Base-by-base conservation (phyloP, 2,113 vertebrate genomes). In the Burhinus oedicnemus region DNA sequence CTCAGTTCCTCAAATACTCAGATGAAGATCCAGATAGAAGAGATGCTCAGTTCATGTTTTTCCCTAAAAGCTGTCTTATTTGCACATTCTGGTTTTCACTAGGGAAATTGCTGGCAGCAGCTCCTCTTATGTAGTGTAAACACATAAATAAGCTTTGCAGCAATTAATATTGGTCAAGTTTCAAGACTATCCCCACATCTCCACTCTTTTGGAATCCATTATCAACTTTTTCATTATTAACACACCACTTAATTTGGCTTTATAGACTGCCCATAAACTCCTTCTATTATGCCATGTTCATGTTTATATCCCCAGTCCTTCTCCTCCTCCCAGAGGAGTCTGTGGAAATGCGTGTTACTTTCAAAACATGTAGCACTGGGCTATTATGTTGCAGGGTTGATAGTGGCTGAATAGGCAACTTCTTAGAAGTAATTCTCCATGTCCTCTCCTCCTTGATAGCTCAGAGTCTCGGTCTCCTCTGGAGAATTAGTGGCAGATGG, bases 141-240 rank as follows among this genome's bases (percentile, higher is more conserved):
- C 83, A 96, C 77, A 91, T 91, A 94, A 97, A 94, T 80, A 95
- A 94, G n/a, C 78, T 95, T 94, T 95, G 78, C 75, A 86, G 91
- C 78, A 94, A 93, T 93, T 94, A 95, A 95, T 94, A 77, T 91
- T 90, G 87, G 95, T 95, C 93, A 88, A 85, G 62, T 89, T 91
- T 94, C 91, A 85, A 89, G 81, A 88, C 78, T 94, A 95, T 95
- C 84, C 91, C 89, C 87, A 83, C 42, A 78, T 82, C 78, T 93
- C 89, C 75, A 38, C 22, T 94, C 70, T 74, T 87, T 84, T 89
- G 83, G 74, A 97, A 94, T 80, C 75, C 81, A 86, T 95, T 95
- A 94, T 84, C 91, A 94, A 91, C 89, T 95, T 96, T 93, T 96
- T 94, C 74, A 95, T 95, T 93, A 95, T 97, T 94, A 95, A 93